Percentiles rank a stretch among this genome's conserved stretches.
Conservation (phyloP, 2,113 vertebrate species). For the Suncus etruscus region DNA sequence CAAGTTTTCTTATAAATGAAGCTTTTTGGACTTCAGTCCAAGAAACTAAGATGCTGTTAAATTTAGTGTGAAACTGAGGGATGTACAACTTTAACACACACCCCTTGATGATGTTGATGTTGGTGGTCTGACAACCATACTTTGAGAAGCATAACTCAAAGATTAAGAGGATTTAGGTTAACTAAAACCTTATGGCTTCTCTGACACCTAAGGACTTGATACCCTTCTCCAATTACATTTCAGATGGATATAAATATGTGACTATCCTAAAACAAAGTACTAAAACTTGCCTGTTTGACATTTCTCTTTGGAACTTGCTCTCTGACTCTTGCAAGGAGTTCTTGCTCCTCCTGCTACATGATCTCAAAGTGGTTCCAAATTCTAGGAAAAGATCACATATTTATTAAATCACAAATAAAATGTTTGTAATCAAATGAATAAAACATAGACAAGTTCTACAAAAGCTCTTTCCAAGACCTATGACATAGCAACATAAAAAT, state of each 20-base stretch:
- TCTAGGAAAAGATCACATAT: conserved; percentile 69
- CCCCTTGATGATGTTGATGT: neutral
- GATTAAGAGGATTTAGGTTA: conserved; percentile 16
- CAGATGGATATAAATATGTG: conserved; percentile 50
- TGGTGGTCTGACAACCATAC: conserved; percentile 28
- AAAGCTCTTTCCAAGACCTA: conserved; percentile 28
- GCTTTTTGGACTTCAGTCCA: neutral
- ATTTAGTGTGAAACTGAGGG: neutral
- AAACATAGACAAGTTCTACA: conserved; percentile 43
- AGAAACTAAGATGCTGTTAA: conserved; percentile 23
- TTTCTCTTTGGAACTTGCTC: conserved; percentile 72
- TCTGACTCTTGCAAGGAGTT: conserved; percentile 68
- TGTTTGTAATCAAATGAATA: conserved; percentile 55
- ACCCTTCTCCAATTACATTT: conserved; percentile 42
- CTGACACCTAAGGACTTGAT: conserved; percentile 38
- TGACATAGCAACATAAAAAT: conserved; percentile 22
- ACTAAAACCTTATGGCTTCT: conserved; percentile 47
- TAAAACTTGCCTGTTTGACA: conserved; percentile 83
- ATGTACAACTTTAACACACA: conserved; percentile 9
- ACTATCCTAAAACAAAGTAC: conserved; percentile 51
- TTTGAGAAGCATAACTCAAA: conserved; percentile 1
- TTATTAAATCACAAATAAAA: conserved; percentile 70
- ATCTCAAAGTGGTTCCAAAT: conserved; percentile 74
- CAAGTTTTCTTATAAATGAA: conserved; percentile 41
- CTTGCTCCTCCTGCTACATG: conserved; percentile 67